These are phyloP conservation scores for Potamilus streckersoni DNA, from an alignment of 1,140 invertebrate species.

Conservation along the genomic window DNA sequence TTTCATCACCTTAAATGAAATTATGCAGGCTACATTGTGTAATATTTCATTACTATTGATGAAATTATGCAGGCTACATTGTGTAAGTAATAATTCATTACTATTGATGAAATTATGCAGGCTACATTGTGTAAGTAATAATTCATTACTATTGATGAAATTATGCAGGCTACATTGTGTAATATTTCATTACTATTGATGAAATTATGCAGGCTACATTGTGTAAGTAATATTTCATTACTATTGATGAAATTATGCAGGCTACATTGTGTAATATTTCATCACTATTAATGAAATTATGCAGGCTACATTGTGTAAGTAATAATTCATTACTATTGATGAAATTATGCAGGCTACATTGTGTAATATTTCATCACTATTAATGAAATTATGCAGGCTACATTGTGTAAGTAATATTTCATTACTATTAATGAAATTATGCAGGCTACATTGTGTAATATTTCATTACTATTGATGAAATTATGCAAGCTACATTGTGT, in stretches of 20 bases:
- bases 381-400: constrained; percentile 44
- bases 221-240: constrained; percentile 46
- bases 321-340: neutral
- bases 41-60: constrained; percentile 15
- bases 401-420: constrained; percentile 49
- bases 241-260: constrained; percentile 35
- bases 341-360: constrained; percentile 47
- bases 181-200: constrained; percentile 15
- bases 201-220: constrained; percentile 47
- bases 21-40: constrained; percentile 49
- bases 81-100: constrained; percentile 46
- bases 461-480: constrained; percentile 27
- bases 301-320: constrained; percentile 55
- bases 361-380: constrained; percentile 37
- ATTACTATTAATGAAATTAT: constrained; percentile 35
- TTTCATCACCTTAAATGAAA: constrained; percentile 27
- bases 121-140: constrained; percentile 54
- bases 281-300: constrained; percentile 33
- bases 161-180: constrained; percentile 49
- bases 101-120: constrained; percentile 35
- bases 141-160: constrained; percentile 27
- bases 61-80: constrained; percentile 47
- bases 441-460: constrained; percentile 51
- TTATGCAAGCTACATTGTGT: constrained; percentile 49
- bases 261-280: constrained; percentile 49